Evolutionary conservation across 2,797 vertebrate genomes (phyloP).

Genomic region (Pipistrellus nathusii): DNA sequence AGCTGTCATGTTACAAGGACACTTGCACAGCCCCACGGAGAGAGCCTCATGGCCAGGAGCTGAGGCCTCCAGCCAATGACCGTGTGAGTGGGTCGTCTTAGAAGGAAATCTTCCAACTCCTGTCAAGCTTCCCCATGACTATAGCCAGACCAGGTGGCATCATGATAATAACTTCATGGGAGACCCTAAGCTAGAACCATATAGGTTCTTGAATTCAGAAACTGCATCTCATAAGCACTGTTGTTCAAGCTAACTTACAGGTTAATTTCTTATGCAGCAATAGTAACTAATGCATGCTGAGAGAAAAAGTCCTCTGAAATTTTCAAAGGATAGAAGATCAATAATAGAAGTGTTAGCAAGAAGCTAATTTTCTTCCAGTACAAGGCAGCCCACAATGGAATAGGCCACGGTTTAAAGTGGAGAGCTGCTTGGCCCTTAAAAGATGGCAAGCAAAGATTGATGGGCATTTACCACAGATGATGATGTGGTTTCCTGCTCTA

Average conservation of each 20-base stretch:
- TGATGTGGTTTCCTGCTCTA: conserved; percentile 11
- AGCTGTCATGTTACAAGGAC: not conserved
- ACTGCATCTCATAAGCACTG: not conserved
- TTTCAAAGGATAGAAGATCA: conserved; percentile 51
- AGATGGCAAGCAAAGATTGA: not conserved
- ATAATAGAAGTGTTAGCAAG: conserved; percentile 31
- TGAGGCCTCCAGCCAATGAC: not conserved
- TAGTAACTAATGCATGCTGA: not conserved
- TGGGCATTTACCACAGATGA: not conserved
- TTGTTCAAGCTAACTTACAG: not conserved
- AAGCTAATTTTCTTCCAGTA: conserved; percentile 41
- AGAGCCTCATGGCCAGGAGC: not conserved
- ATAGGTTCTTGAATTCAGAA: not conserved
- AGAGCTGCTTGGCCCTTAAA: not conserved
- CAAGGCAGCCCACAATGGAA: not conserved
- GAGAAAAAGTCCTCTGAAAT: not conserved
- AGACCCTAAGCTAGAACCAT: not conserved
- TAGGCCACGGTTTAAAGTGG: not conserved
- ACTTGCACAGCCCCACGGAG: not conserved
- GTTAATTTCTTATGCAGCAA: not conserved
- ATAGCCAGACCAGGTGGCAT: not conserved
- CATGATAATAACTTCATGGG: not conserved
- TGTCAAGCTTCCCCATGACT: not conserved
- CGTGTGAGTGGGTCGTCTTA: not conserved
- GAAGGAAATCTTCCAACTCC: not conserved